Base-by-base conservation (phyloP, 1,140 invertebrate genomes). In the Atta colombica region DNA sequence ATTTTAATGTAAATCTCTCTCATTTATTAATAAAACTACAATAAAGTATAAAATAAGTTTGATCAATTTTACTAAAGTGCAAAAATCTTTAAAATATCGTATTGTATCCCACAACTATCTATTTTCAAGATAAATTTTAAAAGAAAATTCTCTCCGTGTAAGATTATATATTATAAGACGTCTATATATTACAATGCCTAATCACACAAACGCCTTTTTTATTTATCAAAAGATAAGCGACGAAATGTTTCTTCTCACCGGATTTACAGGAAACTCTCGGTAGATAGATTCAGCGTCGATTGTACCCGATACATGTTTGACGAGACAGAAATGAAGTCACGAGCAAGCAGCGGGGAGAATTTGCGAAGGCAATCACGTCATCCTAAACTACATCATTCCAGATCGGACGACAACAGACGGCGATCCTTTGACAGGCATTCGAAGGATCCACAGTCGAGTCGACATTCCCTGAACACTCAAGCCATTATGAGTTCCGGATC, bases 321-420 rank as follows among this genome's bases (percentile, higher is more conserved):
- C 35, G 94, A 95, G 0, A 21, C 91, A 7, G 94, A 95, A 55
- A 90, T 93, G 49, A 91, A 91, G 66, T 92, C 92, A 18, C 91
- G 93, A 14, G 87, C 94, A 1, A 94, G 88, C 75, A 95, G 94
- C 49, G 93, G 93, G 0, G 95, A 95, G 45, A 94, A 91, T 21
- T 18, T 92, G 16, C 90, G 90, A 25, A 92, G 90, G n/a, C 89
- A 92, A 7, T 16, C 80, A 16, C 90, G 92, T 18, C 93, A 94
- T 45, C 91, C 93, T 10, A 95, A 94, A 12, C 90, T 95, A 1
- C 92, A 94, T 80, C 94, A 95, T 74, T 95, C 94, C 6, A 93
- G 93, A 45, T 95, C 95, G 1, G 95, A 95, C 68, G 95, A 95
- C 58, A 94, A 94, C 65, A 94, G 93, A 75, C 87, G 94, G 5